phyloP scores from a whole-genome alignment of 2,113 vertebrate species.

The Boleophthalmus pectinirostris region DNA sequence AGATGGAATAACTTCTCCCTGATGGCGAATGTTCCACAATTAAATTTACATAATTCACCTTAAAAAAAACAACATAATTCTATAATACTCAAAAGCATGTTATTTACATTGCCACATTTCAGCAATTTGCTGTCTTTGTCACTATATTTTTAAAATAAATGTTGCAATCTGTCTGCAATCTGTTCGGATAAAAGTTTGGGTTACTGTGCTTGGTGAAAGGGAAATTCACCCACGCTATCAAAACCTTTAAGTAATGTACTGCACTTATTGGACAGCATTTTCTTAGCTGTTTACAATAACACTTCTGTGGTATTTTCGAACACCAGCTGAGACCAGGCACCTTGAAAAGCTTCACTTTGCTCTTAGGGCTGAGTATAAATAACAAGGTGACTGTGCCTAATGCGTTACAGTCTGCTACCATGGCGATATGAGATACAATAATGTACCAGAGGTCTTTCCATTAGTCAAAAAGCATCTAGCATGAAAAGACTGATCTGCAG shows the following conservation, averaged over 20 bases:
- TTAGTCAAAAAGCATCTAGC: constrained; percentile 61
- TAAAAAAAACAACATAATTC: not conserved
- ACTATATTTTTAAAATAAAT: not conserved
- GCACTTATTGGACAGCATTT: too few relatives aligned
- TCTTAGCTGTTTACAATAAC: too few relatives aligned
- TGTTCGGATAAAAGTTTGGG: too few relatives aligned
- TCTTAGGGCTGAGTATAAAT: constrained; percentile 57
- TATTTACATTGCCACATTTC: not conserved
- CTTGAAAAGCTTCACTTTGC: constrained; percentile 49
- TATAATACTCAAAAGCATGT: not conserved
- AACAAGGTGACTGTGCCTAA: constrained; percentile 51
- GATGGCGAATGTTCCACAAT: too few relatives aligned
- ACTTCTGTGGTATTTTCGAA: too few relatives aligned
- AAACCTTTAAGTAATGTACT: too few relatives aligned
- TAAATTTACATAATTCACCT: not conserved
- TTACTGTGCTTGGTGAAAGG: too few relatives aligned
- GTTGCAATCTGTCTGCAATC: not conserved
- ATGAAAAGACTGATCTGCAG: constrained; percentile 49
- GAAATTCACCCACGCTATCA: too few relatives aligned
- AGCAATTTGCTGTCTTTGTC: not conserved
- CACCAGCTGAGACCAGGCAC: constrained; percentile 10
- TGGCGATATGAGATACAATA: constrained; percentile 67
- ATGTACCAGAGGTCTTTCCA: constrained; percentile 64
- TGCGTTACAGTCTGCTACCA: constrained; percentile 61
- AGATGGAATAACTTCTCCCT: too few relatives aligned